Evolutionary conservation across 2,888 invertebrate species (phyloP).

Genomic region (Tiphia femorata): DNA sequence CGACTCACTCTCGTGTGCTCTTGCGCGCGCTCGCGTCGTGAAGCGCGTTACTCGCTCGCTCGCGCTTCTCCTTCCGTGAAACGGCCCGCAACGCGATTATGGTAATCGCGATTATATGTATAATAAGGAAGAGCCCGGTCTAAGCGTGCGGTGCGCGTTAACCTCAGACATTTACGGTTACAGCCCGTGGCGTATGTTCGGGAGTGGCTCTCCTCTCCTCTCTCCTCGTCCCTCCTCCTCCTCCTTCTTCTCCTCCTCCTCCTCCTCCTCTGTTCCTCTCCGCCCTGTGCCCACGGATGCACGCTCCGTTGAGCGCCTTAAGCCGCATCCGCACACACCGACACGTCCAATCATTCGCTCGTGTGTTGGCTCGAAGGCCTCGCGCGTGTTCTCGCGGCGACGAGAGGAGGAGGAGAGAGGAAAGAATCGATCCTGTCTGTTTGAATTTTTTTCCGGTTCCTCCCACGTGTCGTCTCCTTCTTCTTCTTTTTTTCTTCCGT

Average conservation of each 20-base stretch:
- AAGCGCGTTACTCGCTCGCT: no score
- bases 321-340: slow-evolving; percentile 49
- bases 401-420: no score
- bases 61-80: no score
- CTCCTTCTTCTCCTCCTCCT: background rate
- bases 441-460: no score
- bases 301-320: slow-evolving; percentile 56
- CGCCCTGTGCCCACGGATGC: slow-evolving; percentile 59
- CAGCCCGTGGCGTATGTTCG: slow-evolving; percentile 22
- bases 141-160: slow-evolving; percentile 11
- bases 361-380: no score
- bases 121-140: slow-evolving; percentile 32
- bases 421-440: no score
- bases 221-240: background rate
- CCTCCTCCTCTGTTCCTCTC: background rate
- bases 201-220: slow-evolving; percentile 40
- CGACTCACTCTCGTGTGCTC: no score
- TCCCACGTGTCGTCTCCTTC: no score
- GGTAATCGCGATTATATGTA: slow-evolving; percentile 38
- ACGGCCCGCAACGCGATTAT: no score
- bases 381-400: background rate
- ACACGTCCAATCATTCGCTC: no score
- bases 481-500: background rate
- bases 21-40: no score
- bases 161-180: slow-evolving; percentile 37